These are phyloP conservation scores for Gobio gobio DNA, from an alignment of 2,113 vertebrate genomes.

Conservation along the genomic window DNA sequence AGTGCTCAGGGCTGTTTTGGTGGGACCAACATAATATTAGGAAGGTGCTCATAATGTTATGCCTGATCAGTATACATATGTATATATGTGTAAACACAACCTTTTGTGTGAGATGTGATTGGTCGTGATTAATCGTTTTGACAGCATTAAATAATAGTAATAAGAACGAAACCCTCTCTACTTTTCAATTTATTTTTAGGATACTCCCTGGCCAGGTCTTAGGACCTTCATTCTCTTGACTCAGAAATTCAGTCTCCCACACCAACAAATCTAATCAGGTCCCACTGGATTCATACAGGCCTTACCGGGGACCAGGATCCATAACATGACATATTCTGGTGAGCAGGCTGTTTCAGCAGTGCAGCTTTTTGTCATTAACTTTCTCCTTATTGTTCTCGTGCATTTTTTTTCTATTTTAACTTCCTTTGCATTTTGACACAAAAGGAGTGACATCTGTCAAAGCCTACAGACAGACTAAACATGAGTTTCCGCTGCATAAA, in stretches of 20 bases:
- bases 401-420: not conserved
- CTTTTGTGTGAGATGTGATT: too few species aligned
- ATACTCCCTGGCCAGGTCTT: not conserved
- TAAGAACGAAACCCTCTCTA: not conserved
- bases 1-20: too few species aligned
- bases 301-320: not conserved
- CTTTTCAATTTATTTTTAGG: not conserved
- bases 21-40: too few species aligned
- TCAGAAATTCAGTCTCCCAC: not conserved
- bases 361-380: slow-evolving; percentile 7
- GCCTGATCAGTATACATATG: too few species aligned
- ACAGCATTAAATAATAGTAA: too few species aligned
- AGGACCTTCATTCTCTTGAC: not conserved
- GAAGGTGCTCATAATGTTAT: too few species aligned
- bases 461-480: slow-evolving; percentile 16
- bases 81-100: too few species aligned
- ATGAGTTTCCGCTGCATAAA: not conserved
- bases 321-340: not conserved
- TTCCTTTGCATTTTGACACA: not conserved
- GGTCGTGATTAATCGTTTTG: too few species aligned
- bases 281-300: not conserved
- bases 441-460: not conserved
- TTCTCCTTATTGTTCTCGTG: not conserved
- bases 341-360: not conserved
- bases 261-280: not conserved